A percentile compares a stretch with the other conserved stretches of the same genome.
These are phyloP conservation scores for Serinus canaria DNA, from an alignment of 2,113 vertebrate genomes.

Conservation along the genomic window DNA sequence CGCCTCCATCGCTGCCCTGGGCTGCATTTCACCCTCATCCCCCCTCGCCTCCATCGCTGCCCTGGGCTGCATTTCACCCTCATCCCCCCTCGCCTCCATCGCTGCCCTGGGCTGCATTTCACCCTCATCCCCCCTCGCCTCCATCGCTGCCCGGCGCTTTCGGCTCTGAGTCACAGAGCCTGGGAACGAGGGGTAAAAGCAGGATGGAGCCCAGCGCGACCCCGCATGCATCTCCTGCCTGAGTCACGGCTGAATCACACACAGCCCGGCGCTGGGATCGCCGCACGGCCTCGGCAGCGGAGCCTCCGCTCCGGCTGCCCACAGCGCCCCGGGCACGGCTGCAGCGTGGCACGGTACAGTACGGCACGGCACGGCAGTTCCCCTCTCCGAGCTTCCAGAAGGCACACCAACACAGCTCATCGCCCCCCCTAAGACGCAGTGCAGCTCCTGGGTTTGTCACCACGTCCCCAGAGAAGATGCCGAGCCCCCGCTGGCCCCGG, in stretches of 20 bases:
- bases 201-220: neutral
- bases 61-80: too few relatives aligned
- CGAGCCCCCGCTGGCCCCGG: neutral
- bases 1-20: neutral
- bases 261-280: neutral
- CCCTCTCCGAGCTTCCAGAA: fast-evolving
- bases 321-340: fast-evolving
- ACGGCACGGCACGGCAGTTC: neutral
- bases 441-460: neutral
- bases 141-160: neutral
- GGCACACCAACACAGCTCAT: fast-evolving
- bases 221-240: neutral
- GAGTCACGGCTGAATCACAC: neutral
- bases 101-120: fast-evolving
- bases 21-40: too few relatives aligned
- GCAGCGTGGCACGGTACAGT: fast-evolving
- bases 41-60: too few relatives aligned
- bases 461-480: fast-evolving
- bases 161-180: neutral
- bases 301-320: neutral
- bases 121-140: neutral
- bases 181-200: neutral
- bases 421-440: fast-evolving
- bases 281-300: neutral
- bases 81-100: too few relatives aligned